phyloP scores from a whole-genome alignment of 1,140 invertebrate species.

The Halictus rubicundus region DNA sequence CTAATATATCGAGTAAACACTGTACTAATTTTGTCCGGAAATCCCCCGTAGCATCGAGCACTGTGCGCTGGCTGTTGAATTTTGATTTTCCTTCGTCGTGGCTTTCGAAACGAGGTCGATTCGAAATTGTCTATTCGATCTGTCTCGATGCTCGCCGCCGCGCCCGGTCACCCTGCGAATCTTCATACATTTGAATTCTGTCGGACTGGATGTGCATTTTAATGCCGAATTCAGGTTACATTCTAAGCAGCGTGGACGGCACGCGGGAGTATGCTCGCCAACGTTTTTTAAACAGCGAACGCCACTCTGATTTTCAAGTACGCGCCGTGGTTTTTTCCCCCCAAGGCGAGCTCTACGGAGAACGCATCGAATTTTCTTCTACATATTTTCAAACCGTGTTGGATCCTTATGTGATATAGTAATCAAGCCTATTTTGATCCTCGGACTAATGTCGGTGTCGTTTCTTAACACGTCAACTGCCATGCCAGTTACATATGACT shows the following conservation, averaged over 20 bases:
- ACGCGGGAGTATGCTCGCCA: neutral
- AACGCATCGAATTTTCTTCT: too few species aligned
- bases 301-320: neutral
- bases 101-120: constrained; percentile 44
- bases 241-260: constrained; percentile 16
- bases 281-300: neutral
- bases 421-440: neutral
- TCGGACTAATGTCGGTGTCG: too few species aligned
- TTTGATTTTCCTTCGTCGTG: too few species aligned
- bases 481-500: too few species aligned
- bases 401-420: too few species aligned
- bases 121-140: constrained; percentile 44
- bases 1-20: too few species aligned
- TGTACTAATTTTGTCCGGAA: too few species aligned
- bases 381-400: too few species aligned
- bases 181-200: constrained; percentile 29
- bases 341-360: neutral
- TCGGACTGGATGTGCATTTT: constrained; percentile 35
- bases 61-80: too few species aligned
- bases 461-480: too few species aligned
- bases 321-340: neutral
- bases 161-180: neutral
- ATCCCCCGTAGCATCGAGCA: too few species aligned
- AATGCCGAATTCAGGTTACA: constrained; percentile 50
- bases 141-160: neutral